phyloP scores from a whole-genome alignment of 2,888 invertebrate genomes.

The Reticulitermes lucifugus region DNA sequence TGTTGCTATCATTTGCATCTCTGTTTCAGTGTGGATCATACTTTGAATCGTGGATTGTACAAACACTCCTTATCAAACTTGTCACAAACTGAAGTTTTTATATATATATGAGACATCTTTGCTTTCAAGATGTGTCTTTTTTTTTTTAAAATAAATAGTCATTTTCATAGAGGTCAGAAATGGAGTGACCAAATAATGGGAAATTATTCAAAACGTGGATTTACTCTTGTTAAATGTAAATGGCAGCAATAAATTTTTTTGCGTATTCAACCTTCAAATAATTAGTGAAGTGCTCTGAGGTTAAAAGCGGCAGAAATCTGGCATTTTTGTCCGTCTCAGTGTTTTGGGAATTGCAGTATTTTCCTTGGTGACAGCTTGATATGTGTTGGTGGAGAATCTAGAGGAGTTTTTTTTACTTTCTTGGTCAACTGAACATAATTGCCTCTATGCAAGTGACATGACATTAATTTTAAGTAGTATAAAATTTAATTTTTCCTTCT shows the following conservation, averaged over 20 bases:
- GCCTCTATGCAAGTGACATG: conserved; percentile 18
- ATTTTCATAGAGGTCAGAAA: neutral
- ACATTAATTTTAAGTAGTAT: neutral
- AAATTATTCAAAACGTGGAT: neutral
- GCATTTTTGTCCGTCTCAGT: too few species aligned
- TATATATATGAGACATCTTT: neutral
- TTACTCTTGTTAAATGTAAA: too few species aligned
- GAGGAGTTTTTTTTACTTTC: neutral
- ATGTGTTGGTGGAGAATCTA: neutral
- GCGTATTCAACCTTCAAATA: too few species aligned
- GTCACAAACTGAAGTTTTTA: neutral
- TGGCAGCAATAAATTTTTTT: too few species aligned
- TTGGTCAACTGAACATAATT: neutral
- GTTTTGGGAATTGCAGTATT: too few species aligned
- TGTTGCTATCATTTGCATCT: neutral
- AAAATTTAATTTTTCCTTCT: neutral
- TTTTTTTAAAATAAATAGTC: neutral
- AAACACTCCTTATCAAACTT: neutral
- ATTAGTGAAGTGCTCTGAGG: too few species aligned
- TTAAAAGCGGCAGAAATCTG: too few species aligned
- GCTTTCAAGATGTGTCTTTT: neutral
- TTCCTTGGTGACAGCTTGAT: too few species aligned
- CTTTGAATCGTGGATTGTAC: neutral
- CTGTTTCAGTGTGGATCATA: neutral
- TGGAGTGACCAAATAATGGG: neutral